Evolutionary conservation across 2,888 invertebrate species (phyloP), one percentile per base, ranked within the genome.

Genomic region (Pterostichus madidus): DNA sequence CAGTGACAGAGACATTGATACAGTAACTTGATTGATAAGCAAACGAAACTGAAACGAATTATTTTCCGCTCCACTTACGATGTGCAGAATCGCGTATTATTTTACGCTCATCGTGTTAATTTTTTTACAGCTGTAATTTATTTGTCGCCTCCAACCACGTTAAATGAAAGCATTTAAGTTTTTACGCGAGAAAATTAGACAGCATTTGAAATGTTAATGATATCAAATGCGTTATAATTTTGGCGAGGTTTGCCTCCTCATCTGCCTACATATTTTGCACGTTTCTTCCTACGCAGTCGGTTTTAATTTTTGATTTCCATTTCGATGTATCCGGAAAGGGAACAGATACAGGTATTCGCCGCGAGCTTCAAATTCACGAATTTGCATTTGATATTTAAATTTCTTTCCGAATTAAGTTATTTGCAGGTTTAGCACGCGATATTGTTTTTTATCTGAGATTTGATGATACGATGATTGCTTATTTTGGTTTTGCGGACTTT

Each of bases 131-230:
- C 8, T 44, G 71, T 71, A 80, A 68, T 80, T 80, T 71, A 71
- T 71, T 80, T 80, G 80, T 80, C 80, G 80, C 80, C 80, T 53
- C 35, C 8, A 80, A 73, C 56, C 53, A 80, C 44, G 56, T 71
- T 80, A 80, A 80, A 80, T 68, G 80, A 80, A 80, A 80, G 71
- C 80, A 80, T 71, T 80, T 73, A 80, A 52, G 73, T 80, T 73
- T 80, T 71, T 80, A 44, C 17, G 10, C 73, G 39, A 35, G 44
- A 32, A 68, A 49, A 71, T 73, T 80, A 80, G 80, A 80, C 80
- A 80, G 71, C 56, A 80, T 80, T 80, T 80, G 80, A 80, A 35
- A 56, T 24, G 53, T 73, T 80, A 80, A 80, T 80, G 80, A 80
- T 46, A 73, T 39, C 39, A 56, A 80, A 53, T 53, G 71, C 53